Conservation (phyloP, 2,888 invertebrate species). For the Epinotia brunnichana region DNA sequence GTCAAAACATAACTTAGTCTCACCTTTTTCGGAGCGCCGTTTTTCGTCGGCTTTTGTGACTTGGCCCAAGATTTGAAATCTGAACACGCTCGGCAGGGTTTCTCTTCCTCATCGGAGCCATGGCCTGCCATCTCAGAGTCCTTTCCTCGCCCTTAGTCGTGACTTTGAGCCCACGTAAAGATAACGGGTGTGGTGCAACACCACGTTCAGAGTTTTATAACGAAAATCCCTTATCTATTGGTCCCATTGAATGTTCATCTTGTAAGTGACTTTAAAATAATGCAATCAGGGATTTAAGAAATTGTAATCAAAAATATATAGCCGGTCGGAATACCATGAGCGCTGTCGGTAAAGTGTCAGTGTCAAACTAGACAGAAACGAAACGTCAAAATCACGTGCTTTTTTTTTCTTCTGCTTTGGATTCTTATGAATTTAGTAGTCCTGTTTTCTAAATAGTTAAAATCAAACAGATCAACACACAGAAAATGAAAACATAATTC, state of each 20-base stretch:
- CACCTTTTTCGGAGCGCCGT: slow-evolving; percentile 60
- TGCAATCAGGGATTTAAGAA: slow-evolving; percentile 38
- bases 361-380: slow-evolving; percentile 8
- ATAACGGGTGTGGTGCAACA: slow-evolving; percentile 58
- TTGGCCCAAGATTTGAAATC: slow-evolving; percentile 90
- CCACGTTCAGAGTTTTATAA: slow-evolving; percentile 17
- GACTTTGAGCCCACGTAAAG: slow-evolving; percentile 53
- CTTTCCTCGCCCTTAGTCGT: slow-evolving; percentile 50
- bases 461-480: too few species aligned
- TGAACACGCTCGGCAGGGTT: slow-evolving; percentile 87
- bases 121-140: slow-evolving; percentile 65
- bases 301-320: slow-evolving; percentile 42
- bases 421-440: slow-evolving; percentile 13
- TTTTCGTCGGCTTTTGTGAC: slow-evolving; percentile 74
- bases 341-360: slow-evolving; percentile 18
- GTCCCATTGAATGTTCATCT: slow-evolving; percentile 22
- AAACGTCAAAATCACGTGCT: slow-evolving; percentile 32
- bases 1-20: slow-evolving; percentile 64
- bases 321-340: slow-evolving; percentile 27
- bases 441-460: too few species aligned
- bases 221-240: slow-evolving; percentile 20
- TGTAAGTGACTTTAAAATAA: slow-evolving; percentile 2
- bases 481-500: too few species aligned
- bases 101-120: slow-evolving; percentile 72
- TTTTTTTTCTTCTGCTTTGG: slow-evolving; percentile 11